phyloP scores from a whole-genome alignment of 1,140 invertebrate genomes.

The Calephelis nemesis region DNA sequence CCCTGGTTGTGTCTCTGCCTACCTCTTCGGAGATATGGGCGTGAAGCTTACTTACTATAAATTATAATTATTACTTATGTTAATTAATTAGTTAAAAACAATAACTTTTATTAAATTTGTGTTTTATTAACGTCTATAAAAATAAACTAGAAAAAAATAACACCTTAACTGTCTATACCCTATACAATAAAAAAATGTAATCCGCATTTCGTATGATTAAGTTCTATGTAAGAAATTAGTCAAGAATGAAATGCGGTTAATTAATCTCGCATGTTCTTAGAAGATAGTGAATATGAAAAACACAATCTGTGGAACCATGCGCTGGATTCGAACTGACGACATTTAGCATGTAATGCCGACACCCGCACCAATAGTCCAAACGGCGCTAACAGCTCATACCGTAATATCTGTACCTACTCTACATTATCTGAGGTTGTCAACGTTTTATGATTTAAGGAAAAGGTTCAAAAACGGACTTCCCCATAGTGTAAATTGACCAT shows the following conservation, averaged over 20 bases:
- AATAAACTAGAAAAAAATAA: no score
- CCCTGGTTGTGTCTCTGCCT: no score
- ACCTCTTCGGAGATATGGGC: no score
- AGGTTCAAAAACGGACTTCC: no score
- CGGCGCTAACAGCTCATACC: conserved; percentile 1
- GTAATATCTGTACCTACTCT: not conserved
- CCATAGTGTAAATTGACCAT: no score
- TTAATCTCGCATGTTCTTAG: conserved; percentile 73
- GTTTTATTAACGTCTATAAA: no score
- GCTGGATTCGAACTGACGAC: conserved; percentile 48
- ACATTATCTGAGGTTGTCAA: not conserved
- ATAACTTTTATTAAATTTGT: no score
- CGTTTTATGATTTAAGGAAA: no score
- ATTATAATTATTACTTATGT: no score
- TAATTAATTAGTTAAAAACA: no score
- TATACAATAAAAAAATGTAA: conserved; percentile 48
- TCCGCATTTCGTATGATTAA: conserved; percentile 36
- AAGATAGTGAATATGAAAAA: conserved; percentile 56
- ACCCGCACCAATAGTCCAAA: conserved; percentile 28
- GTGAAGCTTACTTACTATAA: no score
- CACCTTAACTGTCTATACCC: no score
- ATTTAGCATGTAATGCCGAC: not conserved
- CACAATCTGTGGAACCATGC: conserved; percentile 74
- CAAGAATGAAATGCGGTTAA: conserved; percentile 43
- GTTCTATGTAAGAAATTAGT: conserved; percentile 43